Evolutionary conservation across 64 coral and sea anemone genomes (phyloP), one percentile per base, ranked within the genome.

Genomic region (Orbicella faveolata): DNA sequence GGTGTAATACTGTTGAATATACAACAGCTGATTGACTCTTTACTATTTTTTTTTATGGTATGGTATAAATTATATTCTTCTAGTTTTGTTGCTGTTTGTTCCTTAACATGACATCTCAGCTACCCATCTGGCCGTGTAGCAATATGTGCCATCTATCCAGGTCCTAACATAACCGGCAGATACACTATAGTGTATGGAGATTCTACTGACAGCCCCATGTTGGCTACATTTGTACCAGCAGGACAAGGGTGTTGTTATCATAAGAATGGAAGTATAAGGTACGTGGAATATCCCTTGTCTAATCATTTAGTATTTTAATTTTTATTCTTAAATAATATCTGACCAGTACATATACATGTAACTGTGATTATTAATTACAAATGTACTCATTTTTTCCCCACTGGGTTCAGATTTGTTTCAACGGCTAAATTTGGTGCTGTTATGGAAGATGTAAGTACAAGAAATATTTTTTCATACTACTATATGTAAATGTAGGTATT

Each of bases 131-230:
- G 95, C 17, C 73, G 95, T 76, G 83, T 94, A 14, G 95, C 95
- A 36, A 51, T 96, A 52, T 96, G 95, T 59, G 83, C 51, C 16
- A 84, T 75, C 36, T 90, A 90, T 30, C 88, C 95, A 23, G 95
- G 95, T 33, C 51, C 77, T 36, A 91, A 91, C 35, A 80, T 93
- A 17, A 18, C 92, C n/a, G 95, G 92, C 18, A 93, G 76, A 34
- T 96, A 96, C 59, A 94, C 95, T n/a, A 84, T 96, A 88, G 95
- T 96, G 16, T 96, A 94, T 36, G 88, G 88, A 10, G 95, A 96
- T 51, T 88, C 59, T 63, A 57, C 52, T 12, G 89, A 79, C 1
- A 52, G 41, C 14, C 88, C 95, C 6, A 90, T 96, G 88, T 74
- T 96, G 12, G 95, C 76, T 8, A 79, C 70, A 26, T 96, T 96